Evolutionary conservation across 2,113 vertebrate species (phyloP), one percentile per base, ranked within the genome.

Genomic region (Sialia sialis): DNA sequence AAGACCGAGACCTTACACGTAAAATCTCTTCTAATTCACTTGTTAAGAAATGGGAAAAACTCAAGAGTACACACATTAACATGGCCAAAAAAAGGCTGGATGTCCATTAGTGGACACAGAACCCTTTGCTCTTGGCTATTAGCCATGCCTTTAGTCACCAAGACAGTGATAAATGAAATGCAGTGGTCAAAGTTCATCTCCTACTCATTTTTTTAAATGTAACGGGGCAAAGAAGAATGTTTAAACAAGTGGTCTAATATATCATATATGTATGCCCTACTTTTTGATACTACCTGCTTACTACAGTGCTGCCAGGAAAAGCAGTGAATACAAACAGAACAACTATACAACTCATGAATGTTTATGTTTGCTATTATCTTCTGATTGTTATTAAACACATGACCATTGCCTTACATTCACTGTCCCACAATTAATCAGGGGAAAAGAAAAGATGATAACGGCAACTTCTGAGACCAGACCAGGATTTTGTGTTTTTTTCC

Each of bases 101-200:
- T n/a, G 44, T 38, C 51, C 64, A 69, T 32, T 76, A 55, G 41
- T 12, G 6, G 27, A 58, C 32, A 49, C 16, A 43, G 64, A 86
- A 41, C 13, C 56, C 36, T 93, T 94, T 90, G 56, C 23, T 68
- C 48, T 73, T 64, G 41, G 43, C 51, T 77, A 64, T 46, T 89
- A 84, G 20, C 64, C 58, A 76, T 46, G 60, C 30, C 49, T 78
- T 79, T 74, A 92, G 78, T 89, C 74, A 87, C 44, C 22, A 76
- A 76, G 70, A 93, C 59, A 66, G 32, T 3, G 8, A 94, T 74
- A 94, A 96, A 90, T 10, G 3, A 93, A 83, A 79, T 14, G 29
- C 55, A 66, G 36, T 18, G 76, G 54, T 54, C 90, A 87, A 96
- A 94, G 93, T 92, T 92, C 78, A 70, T 74, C 89, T 82, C 64